Conservation (phyloP, 2,888 invertebrate species). For the Rotaria magnacalcarata region DNA sequence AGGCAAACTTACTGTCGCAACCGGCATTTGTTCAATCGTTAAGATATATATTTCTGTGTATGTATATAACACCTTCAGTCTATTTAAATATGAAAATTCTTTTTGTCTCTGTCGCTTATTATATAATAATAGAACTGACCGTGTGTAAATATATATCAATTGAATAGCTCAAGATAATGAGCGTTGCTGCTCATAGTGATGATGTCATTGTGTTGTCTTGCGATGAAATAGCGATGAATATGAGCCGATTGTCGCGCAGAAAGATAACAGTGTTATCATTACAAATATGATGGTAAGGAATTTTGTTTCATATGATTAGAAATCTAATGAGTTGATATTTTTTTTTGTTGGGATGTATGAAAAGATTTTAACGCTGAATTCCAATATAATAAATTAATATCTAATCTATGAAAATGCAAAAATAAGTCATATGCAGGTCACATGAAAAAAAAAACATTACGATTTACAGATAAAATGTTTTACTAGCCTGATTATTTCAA, state of each 20-base stretch:
- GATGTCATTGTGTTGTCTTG: neutral
- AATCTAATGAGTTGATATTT: constrained; percentile 9
- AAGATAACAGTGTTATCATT: constrained; percentile 18
- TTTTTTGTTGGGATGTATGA: neutral
- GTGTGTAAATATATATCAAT: neutral
- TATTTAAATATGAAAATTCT: constrained; percentile 18
- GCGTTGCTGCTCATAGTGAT: neutral
- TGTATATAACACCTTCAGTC: constrained; percentile 26
- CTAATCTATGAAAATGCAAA: too few species aligned
- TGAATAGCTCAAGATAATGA: constrained; percentile 12
- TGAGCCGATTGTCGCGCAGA: neutral
- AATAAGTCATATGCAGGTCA: too few species aligned
- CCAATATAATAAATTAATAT: neutral
- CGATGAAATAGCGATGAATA: neutral
- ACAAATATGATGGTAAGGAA: neutral
- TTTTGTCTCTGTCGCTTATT: neutral
- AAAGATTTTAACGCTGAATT: neutral
- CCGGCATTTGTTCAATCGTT: neutral
- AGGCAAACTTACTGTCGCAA: neutral
- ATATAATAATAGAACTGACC: neutral
- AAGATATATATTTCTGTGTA: neutral
- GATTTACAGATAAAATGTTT: too few species aligned
- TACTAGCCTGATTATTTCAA: too few species aligned
- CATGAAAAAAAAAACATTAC: too few species aligned
- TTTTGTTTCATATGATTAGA: constrained; percentile 17